Evolutionary conservation across 2,888 invertebrate genomes (phyloP), one percentile per base, ranked within the genome.

Genomic region (Adelognathus sp.): DNA sequence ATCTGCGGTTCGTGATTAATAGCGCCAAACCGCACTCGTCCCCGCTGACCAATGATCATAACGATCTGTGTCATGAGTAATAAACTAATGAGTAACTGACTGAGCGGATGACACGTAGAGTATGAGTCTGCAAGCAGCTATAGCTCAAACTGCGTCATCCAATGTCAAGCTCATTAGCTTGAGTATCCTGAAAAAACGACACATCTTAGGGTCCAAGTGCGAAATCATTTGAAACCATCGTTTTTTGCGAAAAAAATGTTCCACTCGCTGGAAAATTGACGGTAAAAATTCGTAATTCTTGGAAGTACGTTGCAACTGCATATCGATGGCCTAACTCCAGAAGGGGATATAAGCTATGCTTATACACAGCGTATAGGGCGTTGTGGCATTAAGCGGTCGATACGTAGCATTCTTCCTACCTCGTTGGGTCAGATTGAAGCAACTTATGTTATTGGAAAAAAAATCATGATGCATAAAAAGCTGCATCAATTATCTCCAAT

Each of bases 1-100:
- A 76, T 76, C 70, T 11, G 21, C 50, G 41, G 58, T 76, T 58
- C 70, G 58, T 76, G 70, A 70, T 75, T 50, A n/a, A 33, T n/a
- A 46, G 46, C 6, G 46, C 46, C 18, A 18, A 18, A 21, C 46
- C 24, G 50, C 50, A 21, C 18, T 50, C 21, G 46, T 46, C 18
- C 36, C 46, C 24, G 50, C 50, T 1, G 11, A 11, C n/a, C 50
- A 11, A 11, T 24, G 4, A n/a, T 50, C 24, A 24, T 21, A 50
- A 50, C 21, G 27, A 36, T 24, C 18, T 6, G 54, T 14, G 56
- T 9, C 16, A 60, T 70, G 39, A 67, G 41, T 67, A 56, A 67
- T 54, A 18, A 31, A 46, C n/a, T 61, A 50, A 64, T 41, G 63
- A 76, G 44, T 36, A 31, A 58, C 7, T 16, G 63, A 63, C 29